phyloP scores from a whole-genome alignment of 1,140 invertebrate species.

The Luehdorfia chinensis region DNA sequence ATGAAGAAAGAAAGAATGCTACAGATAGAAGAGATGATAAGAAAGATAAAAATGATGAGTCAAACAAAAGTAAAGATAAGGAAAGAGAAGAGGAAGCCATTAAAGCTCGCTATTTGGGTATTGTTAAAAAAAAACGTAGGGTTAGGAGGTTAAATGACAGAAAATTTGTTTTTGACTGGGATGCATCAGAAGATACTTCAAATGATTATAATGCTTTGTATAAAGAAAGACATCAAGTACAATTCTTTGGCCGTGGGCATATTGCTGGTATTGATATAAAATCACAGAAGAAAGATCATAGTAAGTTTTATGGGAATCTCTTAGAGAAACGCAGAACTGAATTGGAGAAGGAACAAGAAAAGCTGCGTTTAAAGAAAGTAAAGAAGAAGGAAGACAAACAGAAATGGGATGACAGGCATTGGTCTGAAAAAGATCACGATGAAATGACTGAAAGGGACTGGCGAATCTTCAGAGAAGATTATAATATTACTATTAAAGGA shows the following conservation, averaged over 20 bases:
- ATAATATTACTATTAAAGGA: constrained; percentile 99
- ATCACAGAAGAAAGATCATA: constrained; percentile 97
- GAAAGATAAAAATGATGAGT: constrained; percentile 70
- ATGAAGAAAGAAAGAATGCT: constrained; percentile 55
- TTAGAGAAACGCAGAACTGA: constrained; percentile 97
- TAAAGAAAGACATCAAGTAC: constrained; percentile 96
- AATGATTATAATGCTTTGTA: constrained; percentile 98
- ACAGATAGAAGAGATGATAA: constrained; percentile 59
- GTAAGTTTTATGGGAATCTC: constrained; percentile 98
- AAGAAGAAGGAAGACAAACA: constrained; percentile 98
- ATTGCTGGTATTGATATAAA: constrained; percentile 98
- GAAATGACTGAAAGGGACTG: constrained; percentile 99
- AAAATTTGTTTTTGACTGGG: constrained; percentile 99
- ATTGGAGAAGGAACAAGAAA: constrained; percentile 98
- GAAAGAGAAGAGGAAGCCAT: constrained; percentile 95
- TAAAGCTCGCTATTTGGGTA: constrained; percentile 96
- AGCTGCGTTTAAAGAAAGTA: constrained; percentile 94
- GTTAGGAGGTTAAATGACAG: constrained; percentile 96
- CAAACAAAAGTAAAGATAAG: constrained; percentile 88
- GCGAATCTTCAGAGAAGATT: constrained; percentile 99
- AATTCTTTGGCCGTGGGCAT: constrained; percentile 98
- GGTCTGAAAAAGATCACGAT: constrained; percentile 95
- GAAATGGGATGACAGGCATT: constrained; percentile 99
- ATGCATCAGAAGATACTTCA: constrained; percentile 98
- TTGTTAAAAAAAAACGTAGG: constrained; percentile 95